These are phyloP conservation scores for Neostethus bicornis DNA, from an alignment of 2,797 vertebrate species.

Conservation along the genomic window DNA sequence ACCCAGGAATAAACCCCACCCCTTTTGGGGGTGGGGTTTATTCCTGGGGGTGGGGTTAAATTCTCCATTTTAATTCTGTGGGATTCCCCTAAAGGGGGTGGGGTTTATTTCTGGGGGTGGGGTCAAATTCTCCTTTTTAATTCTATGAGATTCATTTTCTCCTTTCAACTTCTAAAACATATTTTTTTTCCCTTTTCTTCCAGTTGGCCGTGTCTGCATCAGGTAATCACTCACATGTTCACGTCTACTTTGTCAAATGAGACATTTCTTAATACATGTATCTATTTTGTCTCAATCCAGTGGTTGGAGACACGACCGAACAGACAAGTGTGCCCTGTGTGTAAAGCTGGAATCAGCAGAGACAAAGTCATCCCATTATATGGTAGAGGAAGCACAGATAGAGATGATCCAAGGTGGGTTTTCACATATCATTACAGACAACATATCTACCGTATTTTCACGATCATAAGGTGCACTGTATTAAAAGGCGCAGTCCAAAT, in stretches of 20 bases:
- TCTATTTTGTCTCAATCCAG: slow-evolving; percentile 63
- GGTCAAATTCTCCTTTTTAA: slow-evolving; percentile 34
- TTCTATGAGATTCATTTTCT: slow-evolving; percentile 3
- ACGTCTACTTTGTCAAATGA: slow-evolving; percentile 9
- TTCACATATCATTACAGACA: background rate
- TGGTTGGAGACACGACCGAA: slow-evolving; percentile 98
- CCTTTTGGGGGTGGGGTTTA: no score
- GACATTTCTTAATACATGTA: background rate
- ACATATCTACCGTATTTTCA: background rate
- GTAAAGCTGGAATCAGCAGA: slow-evolving; percentile 97
- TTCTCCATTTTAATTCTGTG: no score
- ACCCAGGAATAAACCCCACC: no score
- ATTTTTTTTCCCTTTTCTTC: no score
- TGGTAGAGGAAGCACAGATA: slow-evolving; percentile 94
- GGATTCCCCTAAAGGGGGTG: no score
- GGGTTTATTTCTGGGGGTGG: no score
- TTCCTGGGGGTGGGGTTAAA: no score
- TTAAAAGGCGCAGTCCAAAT: no score
- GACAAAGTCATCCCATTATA: slow-evolving; percentile 99
- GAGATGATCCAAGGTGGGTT: slow-evolving; percentile 93
- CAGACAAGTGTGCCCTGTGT: slow-evolving; percentile 97
- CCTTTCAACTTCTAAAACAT: slow-evolving; percentile 7
- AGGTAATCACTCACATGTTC: slow-evolving; percentile 81
- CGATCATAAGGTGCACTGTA: no score
- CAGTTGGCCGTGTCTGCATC: slow-evolving; percentile 99